Evolutionary conservation across 2,113 vertebrate genomes (phyloP).

Genomic region (Poeciliopsis turrubarensis): DNA sequence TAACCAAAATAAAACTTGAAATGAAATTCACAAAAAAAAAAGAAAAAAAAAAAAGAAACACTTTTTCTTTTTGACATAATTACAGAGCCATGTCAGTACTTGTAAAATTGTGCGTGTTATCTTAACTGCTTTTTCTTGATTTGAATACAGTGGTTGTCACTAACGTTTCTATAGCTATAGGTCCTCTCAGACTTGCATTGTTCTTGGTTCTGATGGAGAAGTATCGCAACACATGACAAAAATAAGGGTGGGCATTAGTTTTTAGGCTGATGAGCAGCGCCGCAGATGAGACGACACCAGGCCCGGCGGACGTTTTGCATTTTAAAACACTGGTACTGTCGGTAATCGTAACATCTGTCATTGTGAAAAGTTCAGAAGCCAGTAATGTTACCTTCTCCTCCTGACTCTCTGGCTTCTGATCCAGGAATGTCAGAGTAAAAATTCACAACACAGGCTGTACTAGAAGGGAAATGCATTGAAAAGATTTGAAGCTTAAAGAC

Average conservation of each 20-base stretch:
- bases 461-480: slow-evolving; percentile 34
- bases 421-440: slow-evolving; percentile 39
- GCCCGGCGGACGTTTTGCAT: slow-evolving; percentile 4
- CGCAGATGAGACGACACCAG: slow-evolving; percentile 18
- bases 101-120: slow-evolving; percentile 2
- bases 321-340: slow-evolving; percentile 59
- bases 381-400: slow-evolving; percentile 11
- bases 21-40: slow-evolving; percentile 25
- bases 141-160: slow-evolving; percentile 11
- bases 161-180: slow-evolving; percentile 17
- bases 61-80: slow-evolving; percentile 1
- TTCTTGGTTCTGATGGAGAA: background rate
- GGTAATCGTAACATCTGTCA: slow-evolving; percentile 33
- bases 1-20: slow-evolving; percentile 40
- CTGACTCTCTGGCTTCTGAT: slow-evolving; percentile 16
- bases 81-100: slow-evolving; percentile 50
- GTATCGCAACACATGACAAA: background rate
- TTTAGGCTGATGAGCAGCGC: slow-evolving; percentile 31
- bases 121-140: slow-evolving; percentile 3
- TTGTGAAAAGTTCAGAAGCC: slow-evolving; percentile 41
- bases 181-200: background rate
- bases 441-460: slow-evolving; percentile 33
- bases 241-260: background rate
- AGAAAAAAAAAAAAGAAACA: background rate
- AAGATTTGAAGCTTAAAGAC: slow-evolving; percentile 34